phyloP scores from a whole-genome alignment of 2,797 vertebrate species.

The Gymnocypris eckloni region DNA sequence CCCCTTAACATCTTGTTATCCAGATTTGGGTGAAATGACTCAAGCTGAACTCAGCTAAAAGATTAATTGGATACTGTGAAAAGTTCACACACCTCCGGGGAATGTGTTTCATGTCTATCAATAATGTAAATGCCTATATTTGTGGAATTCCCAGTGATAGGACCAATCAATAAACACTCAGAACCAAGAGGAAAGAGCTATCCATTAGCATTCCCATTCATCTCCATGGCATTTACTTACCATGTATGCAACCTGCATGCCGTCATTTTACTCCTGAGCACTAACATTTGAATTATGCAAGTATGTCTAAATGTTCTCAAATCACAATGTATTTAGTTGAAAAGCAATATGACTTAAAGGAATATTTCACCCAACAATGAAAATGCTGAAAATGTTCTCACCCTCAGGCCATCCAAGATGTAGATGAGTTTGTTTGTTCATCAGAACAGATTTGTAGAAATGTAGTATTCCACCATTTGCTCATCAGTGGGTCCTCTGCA shows the following conservation, averaged over 20 bases:
- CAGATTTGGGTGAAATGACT: constrained; percentile 71
- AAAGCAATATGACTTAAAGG: background rate
- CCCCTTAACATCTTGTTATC: constrained; percentile 75
- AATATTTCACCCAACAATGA: background rate
- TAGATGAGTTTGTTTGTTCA: background rate
- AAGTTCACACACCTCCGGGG: constrained; percentile 77
- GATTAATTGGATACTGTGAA: constrained; percentile 80
- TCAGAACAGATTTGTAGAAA: background rate
- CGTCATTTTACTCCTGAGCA: background rate
- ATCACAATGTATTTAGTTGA: background rate
- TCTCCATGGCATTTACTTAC: background rate
- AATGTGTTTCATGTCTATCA: constrained; percentile 72
- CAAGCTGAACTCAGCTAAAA: constrained; percentile 80
- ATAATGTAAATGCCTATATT: constrained; percentile 79
- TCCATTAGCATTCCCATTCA: constrained; percentile 44
- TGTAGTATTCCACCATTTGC: background rate
- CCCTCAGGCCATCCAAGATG: too few species aligned
- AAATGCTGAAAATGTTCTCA: background rate
- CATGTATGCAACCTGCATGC: background rate
- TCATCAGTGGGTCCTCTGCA: background rate
- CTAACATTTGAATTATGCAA: background rate
- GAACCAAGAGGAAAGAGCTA: constrained; percentile 55
- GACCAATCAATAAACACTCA: constrained; percentile 71
- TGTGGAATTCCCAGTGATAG: constrained; percentile 79
- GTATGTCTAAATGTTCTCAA: background rate